Percentiles rank a stretch among this genome's conserved stretches.
Conservation (phyloP, 2,113 vertebrate species). For the Phoxinus phoxinus region DNA sequence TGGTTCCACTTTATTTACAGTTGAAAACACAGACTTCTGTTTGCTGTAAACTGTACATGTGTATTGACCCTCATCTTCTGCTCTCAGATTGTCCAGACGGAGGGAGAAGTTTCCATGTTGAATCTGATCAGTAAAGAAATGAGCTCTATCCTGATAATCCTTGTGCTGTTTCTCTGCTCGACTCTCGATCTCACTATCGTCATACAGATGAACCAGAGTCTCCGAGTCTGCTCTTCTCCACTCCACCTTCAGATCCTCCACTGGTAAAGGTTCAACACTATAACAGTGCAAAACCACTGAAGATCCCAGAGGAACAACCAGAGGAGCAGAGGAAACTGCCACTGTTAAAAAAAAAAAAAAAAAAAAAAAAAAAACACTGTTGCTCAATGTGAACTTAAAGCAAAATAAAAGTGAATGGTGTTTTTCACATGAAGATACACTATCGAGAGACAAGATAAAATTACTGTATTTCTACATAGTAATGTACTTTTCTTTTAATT, state of each 20-base stretch:
- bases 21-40: neutral
- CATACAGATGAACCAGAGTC: neutral
- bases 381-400: neutral
- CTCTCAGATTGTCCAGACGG: neutral
- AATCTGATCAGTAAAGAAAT: neutral
- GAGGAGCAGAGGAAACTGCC: neutral
- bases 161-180: fast-evolving
- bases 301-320: neutral
- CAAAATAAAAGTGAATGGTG: neutral
- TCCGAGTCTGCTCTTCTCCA: neutral
- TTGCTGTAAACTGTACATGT: neutral
- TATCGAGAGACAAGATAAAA: neutral
- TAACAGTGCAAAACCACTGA: neutral
- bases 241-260: neutral
- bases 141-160: neutral
- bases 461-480: neutral
- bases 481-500: neutral
- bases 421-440: neutral
- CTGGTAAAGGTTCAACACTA: neutral
- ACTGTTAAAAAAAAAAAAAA: neutral
- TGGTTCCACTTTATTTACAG: neutral
- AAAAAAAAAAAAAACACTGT: neutral
- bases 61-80: neutral
- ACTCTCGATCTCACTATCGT: neutral
- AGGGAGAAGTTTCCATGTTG: neutral